Conservation (phyloP, 2,113 vertebrate species). For the Apeltes quadracus region DNA sequence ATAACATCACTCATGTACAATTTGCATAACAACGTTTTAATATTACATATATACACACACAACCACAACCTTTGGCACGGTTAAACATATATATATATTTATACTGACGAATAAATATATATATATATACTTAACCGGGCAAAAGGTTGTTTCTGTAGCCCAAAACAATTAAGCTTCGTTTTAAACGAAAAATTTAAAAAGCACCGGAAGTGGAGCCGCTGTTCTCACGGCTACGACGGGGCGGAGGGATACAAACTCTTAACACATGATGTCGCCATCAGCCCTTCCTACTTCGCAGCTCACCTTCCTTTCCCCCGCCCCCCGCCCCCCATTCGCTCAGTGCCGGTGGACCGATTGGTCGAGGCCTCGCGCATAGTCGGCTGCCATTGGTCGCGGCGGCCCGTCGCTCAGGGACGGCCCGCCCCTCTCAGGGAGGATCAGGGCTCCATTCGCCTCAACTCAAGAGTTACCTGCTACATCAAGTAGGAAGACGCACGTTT, state of each 20-base stretch:
- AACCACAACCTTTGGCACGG: too few species aligned
- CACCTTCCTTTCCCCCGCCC: slow-evolving; percentile 49
- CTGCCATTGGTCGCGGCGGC: slow-evolving; percentile 63
- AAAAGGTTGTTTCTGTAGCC: background rate
- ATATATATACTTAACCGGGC: fast-evolving
- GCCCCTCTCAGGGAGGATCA: slow-evolving; percentile 77
- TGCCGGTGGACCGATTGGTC: slow-evolving; percentile 65
- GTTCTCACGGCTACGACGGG: slow-evolving; percentile 43
- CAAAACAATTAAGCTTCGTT: background rate
- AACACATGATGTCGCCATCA: slow-evolving; percentile 73
- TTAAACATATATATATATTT: background rate
- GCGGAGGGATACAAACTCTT: slow-evolving; percentile 78
- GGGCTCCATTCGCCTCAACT: slow-evolving; percentile 82
- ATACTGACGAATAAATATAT: too few species aligned
- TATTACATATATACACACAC: background rate
- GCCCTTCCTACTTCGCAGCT: slow-evolving; percentile 69
- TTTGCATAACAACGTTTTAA: too few species aligned
- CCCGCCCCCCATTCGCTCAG: slow-evolving; percentile 33
- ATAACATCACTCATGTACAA: background rate
- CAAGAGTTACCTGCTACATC: slow-evolving; percentile 78
- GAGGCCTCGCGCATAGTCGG: background rate
- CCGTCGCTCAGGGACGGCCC: slow-evolving; percentile 66
- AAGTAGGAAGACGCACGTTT: slow-evolving; percentile 59
- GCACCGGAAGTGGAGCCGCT: slow-evolving; percentile 11
- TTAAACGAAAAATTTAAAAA: background rate